phyloP scores from a whole-genome alignment of 2,888 invertebrate genomes.

The Luperina testacea region DNA sequence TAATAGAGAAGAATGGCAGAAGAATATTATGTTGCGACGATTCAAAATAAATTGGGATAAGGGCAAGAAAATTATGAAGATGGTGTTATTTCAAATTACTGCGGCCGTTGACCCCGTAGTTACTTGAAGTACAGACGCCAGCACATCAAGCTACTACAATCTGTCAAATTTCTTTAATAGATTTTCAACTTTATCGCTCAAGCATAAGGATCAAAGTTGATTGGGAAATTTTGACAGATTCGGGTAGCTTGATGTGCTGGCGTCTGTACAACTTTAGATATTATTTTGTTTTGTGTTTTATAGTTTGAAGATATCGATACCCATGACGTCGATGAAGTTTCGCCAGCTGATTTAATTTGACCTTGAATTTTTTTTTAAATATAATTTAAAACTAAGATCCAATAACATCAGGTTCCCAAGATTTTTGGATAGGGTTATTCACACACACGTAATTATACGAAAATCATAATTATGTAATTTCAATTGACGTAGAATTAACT shows the following conservation, averaged over 20 bases:
- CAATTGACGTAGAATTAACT: slow-evolving; percentile 41
- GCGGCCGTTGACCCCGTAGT: not conserved
- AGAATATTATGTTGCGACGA: not conserved
- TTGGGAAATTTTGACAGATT: too few relatives aligned
- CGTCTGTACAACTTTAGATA: too few relatives aligned
- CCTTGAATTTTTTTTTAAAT: not conserved
- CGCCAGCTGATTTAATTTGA: not conserved
- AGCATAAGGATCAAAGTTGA: too few relatives aligned
- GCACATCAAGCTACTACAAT: too few relatives aligned
- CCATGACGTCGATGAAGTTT: not conserved
- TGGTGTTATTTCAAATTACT: not conserved
- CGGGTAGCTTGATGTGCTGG: too few relatives aligned
- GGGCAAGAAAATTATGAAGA: not conserved
- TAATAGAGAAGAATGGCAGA: not conserved
- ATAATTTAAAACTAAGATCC: slow-evolving; percentile 20
- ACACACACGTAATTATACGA: slow-evolving; percentile 26
- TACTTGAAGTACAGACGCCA: not conserved
- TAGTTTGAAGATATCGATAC: not conserved
- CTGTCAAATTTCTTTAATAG: too few relatives aligned
- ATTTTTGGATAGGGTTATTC: slow-evolving; percentile 21
- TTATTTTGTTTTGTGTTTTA: not conserved
- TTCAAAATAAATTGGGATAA: too few relatives aligned
- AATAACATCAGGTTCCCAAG: slow-evolving; percentile 8
- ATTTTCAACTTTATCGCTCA: too few relatives aligned
- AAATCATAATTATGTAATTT: slow-evolving; percentile 41